These are phyloP conservation scores for Drosophila varians DNA, from an alignment of 1,140 invertebrate genomes.

Conservation along the genomic window DNA sequence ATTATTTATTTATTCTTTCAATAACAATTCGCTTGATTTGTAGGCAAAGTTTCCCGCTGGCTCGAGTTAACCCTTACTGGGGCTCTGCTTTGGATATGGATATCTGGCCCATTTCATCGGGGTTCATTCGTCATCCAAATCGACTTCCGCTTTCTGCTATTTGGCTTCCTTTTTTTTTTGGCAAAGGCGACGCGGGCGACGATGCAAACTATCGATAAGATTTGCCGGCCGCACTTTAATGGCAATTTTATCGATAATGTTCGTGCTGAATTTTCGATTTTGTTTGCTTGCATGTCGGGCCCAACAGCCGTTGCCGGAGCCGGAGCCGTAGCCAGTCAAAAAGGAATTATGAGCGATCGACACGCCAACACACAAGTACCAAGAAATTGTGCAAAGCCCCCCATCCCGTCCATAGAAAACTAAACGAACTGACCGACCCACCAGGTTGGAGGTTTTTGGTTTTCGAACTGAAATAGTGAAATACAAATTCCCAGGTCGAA, in stretches of 20 bases:
- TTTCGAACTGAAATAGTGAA: neutral
- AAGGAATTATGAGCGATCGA: conserved; percentile 79
- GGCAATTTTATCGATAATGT: conserved; percentile 83
- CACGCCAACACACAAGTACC: conserved; percentile 66
- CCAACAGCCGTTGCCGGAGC: neutral
- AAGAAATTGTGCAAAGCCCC: conserved; percentile 67
- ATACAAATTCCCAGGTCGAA: conserved; percentile 17
- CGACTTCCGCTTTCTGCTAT: conserved; percentile 66
- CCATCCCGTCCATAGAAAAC: too few species aligned
- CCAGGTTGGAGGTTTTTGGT: too few species aligned
- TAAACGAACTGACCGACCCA: too few species aligned
- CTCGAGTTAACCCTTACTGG: conserved; percentile 15
- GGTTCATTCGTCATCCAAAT: conserved; percentile 80
- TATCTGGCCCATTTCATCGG: conserved; percentile 71
- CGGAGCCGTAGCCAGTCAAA: conserved; percentile 1
- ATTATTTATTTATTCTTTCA: neutral
- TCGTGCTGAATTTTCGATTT: conserved; percentile 82
- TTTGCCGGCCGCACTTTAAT: conserved; percentile 54
- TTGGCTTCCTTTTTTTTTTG: neutral
- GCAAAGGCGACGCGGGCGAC: conserved; percentile 32
- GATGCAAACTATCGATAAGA: conserved; percentile 79
- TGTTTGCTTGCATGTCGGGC: conserved; percentile 76
- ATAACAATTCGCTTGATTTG: conserved; percentile 2
- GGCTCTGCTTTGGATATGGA: neutral
- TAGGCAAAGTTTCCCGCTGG: neutral